Conservation (phyloP, 1,140 invertebrate genomes). For the Pseudomyrmex gracilis region DNA sequence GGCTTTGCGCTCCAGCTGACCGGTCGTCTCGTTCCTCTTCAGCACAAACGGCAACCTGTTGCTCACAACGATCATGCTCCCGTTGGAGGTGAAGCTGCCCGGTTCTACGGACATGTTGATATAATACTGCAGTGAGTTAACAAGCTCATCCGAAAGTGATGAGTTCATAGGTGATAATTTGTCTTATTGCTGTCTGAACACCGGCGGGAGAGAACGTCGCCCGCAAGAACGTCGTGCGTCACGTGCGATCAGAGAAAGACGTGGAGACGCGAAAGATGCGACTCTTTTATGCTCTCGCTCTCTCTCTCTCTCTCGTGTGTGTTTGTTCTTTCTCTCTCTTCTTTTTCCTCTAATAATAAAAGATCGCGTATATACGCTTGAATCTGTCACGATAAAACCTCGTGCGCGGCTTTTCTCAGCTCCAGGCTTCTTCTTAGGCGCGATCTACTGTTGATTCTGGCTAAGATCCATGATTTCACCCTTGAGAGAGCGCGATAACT, state of each 20-base stretch:
- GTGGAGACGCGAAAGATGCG: conserved; percentile 34
- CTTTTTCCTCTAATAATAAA: conserved; percentile 5
- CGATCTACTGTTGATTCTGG: conserved; percentile 35
- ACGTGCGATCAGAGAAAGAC: conserved; percentile 50
- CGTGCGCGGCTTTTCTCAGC: conserved; percentile 7
- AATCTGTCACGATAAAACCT: neutral
- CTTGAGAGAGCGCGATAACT: neutral
- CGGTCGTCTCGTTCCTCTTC: conserved; percentile 89
- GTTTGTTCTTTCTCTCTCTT: neutral
- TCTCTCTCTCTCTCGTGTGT: too few species aligned
- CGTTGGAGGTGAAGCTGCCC: conserved; percentile 84
- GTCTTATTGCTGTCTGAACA: conserved; percentile 22
- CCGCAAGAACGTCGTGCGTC: conserved; percentile 31
- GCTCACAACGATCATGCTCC: conserved; percentile 95
- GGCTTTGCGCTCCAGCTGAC: conserved; percentile 91
- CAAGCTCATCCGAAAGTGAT: conserved; percentile 2
- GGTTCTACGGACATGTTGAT: conserved; percentile 79
- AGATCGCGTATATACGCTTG: neutral
- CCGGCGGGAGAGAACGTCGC: conserved; percentile 19
- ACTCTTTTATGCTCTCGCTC: conserved; percentile 8
- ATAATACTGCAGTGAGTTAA: conserved; percentile 11
- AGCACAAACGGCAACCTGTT: conserved; percentile 95
- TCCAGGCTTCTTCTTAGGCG: neutral
- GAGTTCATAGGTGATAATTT: conserved; percentile 3
- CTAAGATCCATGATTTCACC: conserved; percentile 14